Conservation (phyloP, 1,140 invertebrate species). For the Scaptomyza graminum region DNA sequence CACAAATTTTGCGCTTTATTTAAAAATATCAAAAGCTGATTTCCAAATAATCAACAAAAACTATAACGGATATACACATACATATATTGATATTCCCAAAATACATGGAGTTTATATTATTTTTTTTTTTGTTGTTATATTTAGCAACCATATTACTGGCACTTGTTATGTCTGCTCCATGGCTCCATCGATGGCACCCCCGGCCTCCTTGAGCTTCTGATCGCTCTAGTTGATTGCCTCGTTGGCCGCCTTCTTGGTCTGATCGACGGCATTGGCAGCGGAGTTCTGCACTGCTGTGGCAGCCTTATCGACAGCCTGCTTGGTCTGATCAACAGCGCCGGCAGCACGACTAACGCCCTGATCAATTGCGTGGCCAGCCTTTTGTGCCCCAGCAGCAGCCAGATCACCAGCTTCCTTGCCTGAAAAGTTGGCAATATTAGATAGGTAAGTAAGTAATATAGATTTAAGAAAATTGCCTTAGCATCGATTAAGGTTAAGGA, state of each 20-base stretch:
- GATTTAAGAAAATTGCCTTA: too few relatives aligned
- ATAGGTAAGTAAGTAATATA: not conserved
- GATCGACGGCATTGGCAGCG: slow-evolving; percentile 79
- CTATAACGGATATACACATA: slow-evolving; percentile 41
- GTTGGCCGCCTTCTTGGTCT: slow-evolving; percentile 83
- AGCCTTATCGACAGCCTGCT: slow-evolving; percentile 73
- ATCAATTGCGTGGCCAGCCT: slow-evolving; percentile 75
- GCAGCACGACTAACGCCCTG: slow-evolving; percentile 69
- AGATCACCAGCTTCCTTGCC: slow-evolving; percentile 78
- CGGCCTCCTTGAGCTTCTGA: slow-evolving; percentile 79
- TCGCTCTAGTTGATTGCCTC: slow-evolving; percentile 83
- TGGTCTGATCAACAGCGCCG: slow-evolving; percentile 73
- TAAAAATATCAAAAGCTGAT: not conserved
- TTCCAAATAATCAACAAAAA: slow-evolving; percentile 3
- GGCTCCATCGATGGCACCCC: slow-evolving; percentile 73
- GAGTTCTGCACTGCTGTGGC: slow-evolving; percentile 68
- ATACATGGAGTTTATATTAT: slow-evolving; percentile 52
- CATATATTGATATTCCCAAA: slow-evolving; percentile 53
- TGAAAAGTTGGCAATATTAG: slow-evolving; percentile 25
- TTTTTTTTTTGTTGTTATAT: slow-evolving; percentile 47
- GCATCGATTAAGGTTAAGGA: too few relatives aligned
- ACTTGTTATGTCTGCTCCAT: slow-evolving; percentile 82
- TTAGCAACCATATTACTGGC: slow-evolving; percentile 81
- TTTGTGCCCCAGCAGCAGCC: slow-evolving; percentile 75
- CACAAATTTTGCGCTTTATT: not conserved